phyloP scores from a whole-genome alignment of 2,888 invertebrate genomes.

The Tholera decimalis region DNA sequence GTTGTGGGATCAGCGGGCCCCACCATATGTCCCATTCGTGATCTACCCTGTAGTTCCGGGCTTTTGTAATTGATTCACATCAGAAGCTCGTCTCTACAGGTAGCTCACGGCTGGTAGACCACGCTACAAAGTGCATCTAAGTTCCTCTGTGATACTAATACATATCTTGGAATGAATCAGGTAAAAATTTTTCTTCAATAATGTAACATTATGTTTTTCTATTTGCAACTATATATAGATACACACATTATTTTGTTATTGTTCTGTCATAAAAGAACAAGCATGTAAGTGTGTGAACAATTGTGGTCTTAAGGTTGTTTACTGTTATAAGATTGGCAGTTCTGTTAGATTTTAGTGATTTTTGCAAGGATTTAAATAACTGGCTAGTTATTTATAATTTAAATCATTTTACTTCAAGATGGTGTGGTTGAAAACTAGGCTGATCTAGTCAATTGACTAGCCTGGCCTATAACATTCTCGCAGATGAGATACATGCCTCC shows the following conservation, averaged over 20 bases:
- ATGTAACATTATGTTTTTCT: neutral
- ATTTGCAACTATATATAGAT: neutral
- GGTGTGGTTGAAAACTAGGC: neutral
- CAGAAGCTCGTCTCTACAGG: slow-evolving; percentile 99
- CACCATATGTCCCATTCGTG: slow-evolving; percentile 92
- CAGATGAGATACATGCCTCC: no score
- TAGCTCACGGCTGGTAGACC: slow-evolving; percentile 99
- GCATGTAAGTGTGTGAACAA: no score
- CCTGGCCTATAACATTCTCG: no score
- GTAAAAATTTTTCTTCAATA: slow-evolving; percentile 7
- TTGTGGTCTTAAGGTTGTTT: neutral
- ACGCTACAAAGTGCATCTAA: slow-evolving; percentile 89
- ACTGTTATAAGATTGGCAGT: neutral
- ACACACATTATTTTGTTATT: neutral
- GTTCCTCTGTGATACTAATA: neutral
- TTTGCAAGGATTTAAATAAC: no score
- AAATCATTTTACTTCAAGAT: neutral
- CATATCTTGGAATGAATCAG: slow-evolving; percentile 1
- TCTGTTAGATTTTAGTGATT: neutral
- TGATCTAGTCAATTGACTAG: no score
- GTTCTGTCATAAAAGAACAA: no score
- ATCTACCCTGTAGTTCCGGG: slow-evolving; percentile 99
- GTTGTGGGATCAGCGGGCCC: slow-evolving; percentile 13
- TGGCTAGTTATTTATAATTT: neutral
- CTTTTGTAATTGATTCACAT: slow-evolving; percentile 98